A percentile compares a stretch with the other conserved stretches of the same genome.
Evolutionary conservation across 2,888 invertebrate species (phyloP).

Genomic region (Amphipoea oculea): DNA sequence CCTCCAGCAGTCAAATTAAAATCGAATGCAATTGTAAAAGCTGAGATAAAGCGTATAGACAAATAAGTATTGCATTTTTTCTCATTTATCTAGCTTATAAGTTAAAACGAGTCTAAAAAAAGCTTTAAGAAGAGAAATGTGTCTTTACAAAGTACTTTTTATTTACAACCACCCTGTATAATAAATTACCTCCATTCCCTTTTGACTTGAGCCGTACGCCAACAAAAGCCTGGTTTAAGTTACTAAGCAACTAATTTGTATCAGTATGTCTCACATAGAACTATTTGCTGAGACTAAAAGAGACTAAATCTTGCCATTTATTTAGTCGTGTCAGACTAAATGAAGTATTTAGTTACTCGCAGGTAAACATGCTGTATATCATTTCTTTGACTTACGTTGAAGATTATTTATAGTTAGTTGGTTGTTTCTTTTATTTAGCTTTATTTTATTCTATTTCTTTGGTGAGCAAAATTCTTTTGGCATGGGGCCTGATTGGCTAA

Average conservation of each 20-base stretch:
- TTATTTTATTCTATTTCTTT: background rate
- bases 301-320: constrained; percentile 56
- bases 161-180: constrained; percentile 8
- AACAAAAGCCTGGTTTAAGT: constrained; percentile 52
- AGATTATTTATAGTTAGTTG: constrained; percentile 45
- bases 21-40: background rate
- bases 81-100: constrained; percentile 30
- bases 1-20: background rate
- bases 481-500: background rate
- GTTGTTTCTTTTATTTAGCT: constrained; percentile 14
- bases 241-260: constrained; percentile 62
- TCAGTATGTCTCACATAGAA: constrained; percentile 48
- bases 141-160: constrained; percentile 5
- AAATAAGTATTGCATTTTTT: background rate
- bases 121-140: background rate
- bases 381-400: constrained; percentile 47
- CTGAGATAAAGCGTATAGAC: background rate
- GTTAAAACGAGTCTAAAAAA: constrained; percentile 12
- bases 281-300: constrained; percentile 52
- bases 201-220: constrained; percentile 28
- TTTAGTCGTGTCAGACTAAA: constrained; percentile 46
- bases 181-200: constrained; percentile 40
- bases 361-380: constrained; percentile 62
- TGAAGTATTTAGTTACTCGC: constrained; percentile 43
- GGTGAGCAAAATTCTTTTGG: background rate